A percentile compares a stretch with the other conserved stretches of the same genome.
phyloP scores from a whole-genome alignment of 64 coral and sea anemone species.

The Acropora yongei region DNA sequence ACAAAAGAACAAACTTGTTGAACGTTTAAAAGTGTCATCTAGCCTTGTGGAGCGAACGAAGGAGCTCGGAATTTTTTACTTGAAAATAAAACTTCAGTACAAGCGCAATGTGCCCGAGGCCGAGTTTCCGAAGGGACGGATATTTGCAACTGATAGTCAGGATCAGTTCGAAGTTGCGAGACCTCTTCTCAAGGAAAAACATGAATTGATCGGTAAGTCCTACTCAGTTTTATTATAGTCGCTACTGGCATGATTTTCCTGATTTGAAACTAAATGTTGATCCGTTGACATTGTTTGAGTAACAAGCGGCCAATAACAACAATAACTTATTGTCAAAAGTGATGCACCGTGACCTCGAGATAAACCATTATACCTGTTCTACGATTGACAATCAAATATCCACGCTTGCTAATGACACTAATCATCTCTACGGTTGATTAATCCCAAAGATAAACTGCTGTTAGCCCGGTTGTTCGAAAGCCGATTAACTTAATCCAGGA shows the following conservation, averaged over 20 bases:
- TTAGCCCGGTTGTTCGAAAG: too few relatives aligned
- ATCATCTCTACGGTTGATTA: not conserved
- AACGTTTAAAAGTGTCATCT: not conserved
- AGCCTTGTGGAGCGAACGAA: too few relatives aligned
- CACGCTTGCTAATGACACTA: too few relatives aligned
- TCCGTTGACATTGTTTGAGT: slow-evolving; percentile 21
- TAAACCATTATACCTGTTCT: too few relatives aligned
- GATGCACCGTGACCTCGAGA: not conserved
- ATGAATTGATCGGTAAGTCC: slow-evolving; percentile 61
- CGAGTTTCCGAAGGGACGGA: slow-evolving; percentile 35
- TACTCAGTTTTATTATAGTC: slow-evolving; percentile 30
- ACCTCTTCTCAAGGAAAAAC: slow-evolving; percentile 60
- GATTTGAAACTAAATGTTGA: slow-evolving; percentile 11
- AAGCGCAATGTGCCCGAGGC: slow-evolving; percentile 51
- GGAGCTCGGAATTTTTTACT: too few relatives aligned
- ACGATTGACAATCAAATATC: too few relatives aligned
- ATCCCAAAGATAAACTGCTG: too few relatives aligned
- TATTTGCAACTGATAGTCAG: slow-evolving; percentile 48
- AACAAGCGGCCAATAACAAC: not conserved
- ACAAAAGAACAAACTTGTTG: not conserved
- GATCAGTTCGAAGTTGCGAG: slow-evolving; percentile 62
- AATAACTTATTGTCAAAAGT: slow-evolving; percentile 30
- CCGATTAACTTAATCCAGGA: too few relatives aligned
- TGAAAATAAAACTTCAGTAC: not conserved
- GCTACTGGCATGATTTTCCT: slow-evolving; percentile 10